Conservation (phyloP, 2,113 vertebrate genomes). For the Columba livia region DNA sequence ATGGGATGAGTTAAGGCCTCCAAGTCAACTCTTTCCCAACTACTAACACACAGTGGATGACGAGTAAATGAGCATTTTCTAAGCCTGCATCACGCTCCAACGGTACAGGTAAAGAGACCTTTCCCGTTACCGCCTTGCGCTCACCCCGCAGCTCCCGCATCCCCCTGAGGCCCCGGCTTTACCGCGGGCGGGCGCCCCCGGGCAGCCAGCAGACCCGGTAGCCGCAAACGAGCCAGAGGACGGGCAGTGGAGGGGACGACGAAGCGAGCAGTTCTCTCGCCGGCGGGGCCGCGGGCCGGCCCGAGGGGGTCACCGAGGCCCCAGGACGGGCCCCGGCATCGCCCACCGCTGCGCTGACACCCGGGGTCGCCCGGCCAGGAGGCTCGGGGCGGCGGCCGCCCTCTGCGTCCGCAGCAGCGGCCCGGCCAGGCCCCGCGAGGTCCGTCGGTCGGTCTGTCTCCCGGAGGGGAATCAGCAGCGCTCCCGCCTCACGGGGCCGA, state of each 20-base stretch:
- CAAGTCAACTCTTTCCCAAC: not conserved
- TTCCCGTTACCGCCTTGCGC: not conserved
- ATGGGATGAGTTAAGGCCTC: not conserved
- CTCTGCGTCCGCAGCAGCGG: not conserved
- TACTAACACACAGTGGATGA: accelerated
- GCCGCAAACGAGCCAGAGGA: not conserved
- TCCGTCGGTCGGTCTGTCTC: not conserved
- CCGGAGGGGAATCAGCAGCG: not conserved
- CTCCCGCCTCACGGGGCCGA: not conserved
- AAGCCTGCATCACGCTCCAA: not conserved
- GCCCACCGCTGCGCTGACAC: not conserved
- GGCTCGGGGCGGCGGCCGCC: not conserved
- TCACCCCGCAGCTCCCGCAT: not conserved
- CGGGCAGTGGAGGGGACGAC: not conserved
- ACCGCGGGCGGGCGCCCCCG: not conserved
- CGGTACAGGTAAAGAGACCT: not conserved
- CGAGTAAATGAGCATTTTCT: accelerated
- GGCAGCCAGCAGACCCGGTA: not conserved
- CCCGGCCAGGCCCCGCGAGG: not conserved
- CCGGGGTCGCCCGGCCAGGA: not conserved
- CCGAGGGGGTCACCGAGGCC: not conserved
- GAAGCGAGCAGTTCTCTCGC: not conserved
- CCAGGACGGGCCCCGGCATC: not conserved
- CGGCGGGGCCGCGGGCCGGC: not conserved
- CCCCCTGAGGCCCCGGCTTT: not conserved